phyloP scores from a whole-genome alignment of 2,113 vertebrate genomes.

The Cryptomyrus ogoouensis region DNA sequence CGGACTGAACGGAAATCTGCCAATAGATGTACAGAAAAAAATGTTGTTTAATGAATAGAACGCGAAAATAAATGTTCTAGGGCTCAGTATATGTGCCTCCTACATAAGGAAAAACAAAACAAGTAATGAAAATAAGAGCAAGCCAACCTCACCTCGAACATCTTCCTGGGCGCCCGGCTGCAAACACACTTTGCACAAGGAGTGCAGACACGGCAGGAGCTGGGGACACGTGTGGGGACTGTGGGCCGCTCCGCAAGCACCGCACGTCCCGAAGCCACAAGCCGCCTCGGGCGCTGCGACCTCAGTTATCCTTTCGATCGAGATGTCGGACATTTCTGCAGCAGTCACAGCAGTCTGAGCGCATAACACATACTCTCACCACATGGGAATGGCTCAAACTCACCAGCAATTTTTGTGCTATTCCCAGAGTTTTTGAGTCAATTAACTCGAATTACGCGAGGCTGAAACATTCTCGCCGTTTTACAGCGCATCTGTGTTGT shows the following conservation, averaged over 20 bases:
- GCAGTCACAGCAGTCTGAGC: not conserved
- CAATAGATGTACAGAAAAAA: not conserved
- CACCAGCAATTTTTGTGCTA: not conserved
- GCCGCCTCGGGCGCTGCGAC: not conserved
- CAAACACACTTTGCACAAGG: constrained; percentile 20
- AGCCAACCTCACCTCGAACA: constrained; percentile 9
- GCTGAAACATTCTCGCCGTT: not conserved
- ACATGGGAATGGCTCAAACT: not conserved
- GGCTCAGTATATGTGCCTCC: not conserved
- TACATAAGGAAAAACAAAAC: not conserved
- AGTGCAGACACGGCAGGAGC: constrained; percentile 30
- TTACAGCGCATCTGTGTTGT: not conserved
- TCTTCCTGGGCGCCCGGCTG: not conserved
- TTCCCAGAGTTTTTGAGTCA: not conserved
- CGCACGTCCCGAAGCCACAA: constrained; percentile 11
- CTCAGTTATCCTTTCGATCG: not conserved
- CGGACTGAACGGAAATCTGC: not conserved
- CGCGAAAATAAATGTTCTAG: not conserved
- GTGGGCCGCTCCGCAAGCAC: not conserved
- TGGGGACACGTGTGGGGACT: not conserved
- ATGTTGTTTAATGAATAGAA: not conserved
- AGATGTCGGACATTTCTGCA: not conserved
- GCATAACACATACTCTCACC: not conserved
- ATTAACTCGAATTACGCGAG: not conserved
- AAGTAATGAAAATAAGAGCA: not conserved